phyloP scores from a whole-genome alignment of 2,888 invertebrate genomes.

The Dioctria rufipes region DNA sequence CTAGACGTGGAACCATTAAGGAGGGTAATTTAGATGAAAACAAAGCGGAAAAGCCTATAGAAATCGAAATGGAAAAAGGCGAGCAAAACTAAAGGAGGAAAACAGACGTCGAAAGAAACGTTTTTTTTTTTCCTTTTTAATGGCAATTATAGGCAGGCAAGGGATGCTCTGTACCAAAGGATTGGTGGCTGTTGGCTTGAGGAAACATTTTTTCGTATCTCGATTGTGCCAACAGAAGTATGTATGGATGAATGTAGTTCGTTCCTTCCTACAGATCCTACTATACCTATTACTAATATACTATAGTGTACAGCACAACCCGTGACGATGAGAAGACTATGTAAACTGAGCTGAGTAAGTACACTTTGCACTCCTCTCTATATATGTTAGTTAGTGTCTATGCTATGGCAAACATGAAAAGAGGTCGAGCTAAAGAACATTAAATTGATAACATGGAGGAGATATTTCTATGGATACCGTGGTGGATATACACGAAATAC shows the following conservation, averaged over 20 bases:
- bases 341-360: too few species aligned
- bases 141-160: conserved; percentile 31
- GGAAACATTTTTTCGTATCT: conserved; percentile 5
- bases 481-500: conserved; percentile 28
- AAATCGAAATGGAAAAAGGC: not conserved
- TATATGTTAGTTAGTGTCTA: not conserved
- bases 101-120: not conserved
- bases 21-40: conserved; percentile 38
- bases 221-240: too few species aligned
- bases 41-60: conserved; percentile 38
- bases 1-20: not conserved
- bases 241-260: too few species aligned
- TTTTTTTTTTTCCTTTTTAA: conserved; percentile 2
- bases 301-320: too few species aligned
- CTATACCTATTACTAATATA: too few species aligned
- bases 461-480: conserved; percentile 18
- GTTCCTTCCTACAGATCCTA: too few species aligned
- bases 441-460: conserved; percentile 44
- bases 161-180: not conserved
- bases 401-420: conserved; percentile 17
- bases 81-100: not conserved
- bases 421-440: conserved; percentile 16
- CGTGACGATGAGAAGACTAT: too few species aligned
- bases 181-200: conserved; percentile 1
- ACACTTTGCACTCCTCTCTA: not conserved